Base-by-base conservation (phyloP, 1,140 invertebrate genomes). In the Tetramorium simillimum region DNA sequence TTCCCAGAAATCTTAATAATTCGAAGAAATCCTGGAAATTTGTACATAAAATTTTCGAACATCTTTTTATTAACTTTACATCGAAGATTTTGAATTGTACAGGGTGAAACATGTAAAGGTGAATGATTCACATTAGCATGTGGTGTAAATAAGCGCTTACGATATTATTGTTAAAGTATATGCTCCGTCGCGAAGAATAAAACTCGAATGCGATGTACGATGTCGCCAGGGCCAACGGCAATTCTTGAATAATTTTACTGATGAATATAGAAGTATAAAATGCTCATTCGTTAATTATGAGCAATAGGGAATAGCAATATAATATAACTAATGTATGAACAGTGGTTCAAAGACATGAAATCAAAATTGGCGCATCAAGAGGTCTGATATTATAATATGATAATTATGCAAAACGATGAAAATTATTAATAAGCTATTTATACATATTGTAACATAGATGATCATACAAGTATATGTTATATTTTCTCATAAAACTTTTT, bases 381-480 rank as follows among this genome's bases (percentile, higher is more conserved):
- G 76, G 62, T 49, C 63, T 84, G 51, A 56, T 90, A 78, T 88
- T 86, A 80, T 58, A 73, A 81, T 46, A 46, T 76, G 10, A 82
- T 60, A 77, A 85, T 67, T 78, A 85, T 51, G 51, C 49, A 65
- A 75, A 72, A 78, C 16, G 77, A 77, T 87, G 43, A 86, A 81
- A 85, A 88, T 60, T 88, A 89, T 70, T 77, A 88, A 86, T 82
- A 80, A 88, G 76, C 18, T 89, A 85, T 88, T 84, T 88, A 86
- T 85, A 88, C 46, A 89, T 88, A 88, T 81, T 92, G 90, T 92
- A 92, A 78, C 10, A 89, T 90, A 92, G 84, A 86, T 70, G 86
- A 72, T 82, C 56, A 87, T 80, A 89, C 24, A 84, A 92, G 91
- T 91, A 92, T n/a, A 91, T 84, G 87, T 88, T 90, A 88, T 92